These are phyloP conservation scores for Cepaea nemoralis DNA, from an alignment of 1,140 invertebrate genomes.

Conservation along the genomic window DNA sequence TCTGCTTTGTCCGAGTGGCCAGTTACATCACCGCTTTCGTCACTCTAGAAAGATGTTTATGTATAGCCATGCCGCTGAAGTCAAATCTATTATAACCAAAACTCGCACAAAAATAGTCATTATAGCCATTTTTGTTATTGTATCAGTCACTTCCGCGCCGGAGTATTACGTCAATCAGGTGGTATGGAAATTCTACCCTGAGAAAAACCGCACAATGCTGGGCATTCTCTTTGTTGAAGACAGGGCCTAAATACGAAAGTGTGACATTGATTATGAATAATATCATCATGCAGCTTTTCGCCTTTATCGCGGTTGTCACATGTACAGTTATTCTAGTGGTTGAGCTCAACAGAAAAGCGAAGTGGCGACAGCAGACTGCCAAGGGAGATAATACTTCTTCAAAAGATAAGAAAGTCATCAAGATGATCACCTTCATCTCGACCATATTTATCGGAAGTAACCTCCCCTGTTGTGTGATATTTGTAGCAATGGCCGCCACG, in stretches of 20 bases:
- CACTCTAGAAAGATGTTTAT: conserved; percentile 20
- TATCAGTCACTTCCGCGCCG: not conserved
- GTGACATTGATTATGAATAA: conserved; percentile 28
- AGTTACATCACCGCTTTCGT: conserved; percentile 32
- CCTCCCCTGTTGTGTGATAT: conserved; percentile 12
- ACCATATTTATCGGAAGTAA: conserved; percentile 13
- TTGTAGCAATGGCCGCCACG: not conserved
- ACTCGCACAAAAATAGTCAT: not conserved
- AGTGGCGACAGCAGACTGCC: conserved; percentile 6
- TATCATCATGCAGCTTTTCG: conserved; percentile 15
- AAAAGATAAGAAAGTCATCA: conserved; percentile 16
- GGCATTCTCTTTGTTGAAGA: conserved; percentile 2
- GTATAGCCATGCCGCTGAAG: conserved; percentile 12
- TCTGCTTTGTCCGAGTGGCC: not conserved
- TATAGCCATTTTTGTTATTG: conserved; percentile 8
- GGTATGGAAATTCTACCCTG: conserved; percentile 27
- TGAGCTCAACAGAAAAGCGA: conserved; percentile 3
- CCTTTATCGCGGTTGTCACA: not conserved
- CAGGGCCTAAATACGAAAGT: not conserved
- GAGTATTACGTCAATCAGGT: conserved; percentile 20
- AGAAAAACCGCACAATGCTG: conserved; percentile 1
- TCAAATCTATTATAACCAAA: conserved; percentile 1
- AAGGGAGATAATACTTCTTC: not conserved
- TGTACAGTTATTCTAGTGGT: conserved; percentile 23
- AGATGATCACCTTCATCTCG: conserved; percentile 27